Evolutionary conservation across 2,797 vertebrate genomes (phyloP).

Genomic region (Morus bassanus): DNA sequence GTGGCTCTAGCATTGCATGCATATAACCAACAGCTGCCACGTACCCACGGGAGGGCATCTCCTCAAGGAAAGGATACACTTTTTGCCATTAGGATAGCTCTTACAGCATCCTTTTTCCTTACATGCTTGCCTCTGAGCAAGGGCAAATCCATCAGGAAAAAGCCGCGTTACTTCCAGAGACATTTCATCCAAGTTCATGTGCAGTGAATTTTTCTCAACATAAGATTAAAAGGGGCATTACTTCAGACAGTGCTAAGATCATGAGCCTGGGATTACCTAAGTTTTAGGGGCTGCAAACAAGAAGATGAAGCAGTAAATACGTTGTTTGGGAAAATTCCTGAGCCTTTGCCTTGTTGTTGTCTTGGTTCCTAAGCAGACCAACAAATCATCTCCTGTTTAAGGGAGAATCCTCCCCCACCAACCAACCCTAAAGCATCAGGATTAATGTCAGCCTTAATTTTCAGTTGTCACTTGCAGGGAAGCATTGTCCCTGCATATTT

Average conservation of each 20-base stretch:
- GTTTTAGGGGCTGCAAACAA: not conserved
- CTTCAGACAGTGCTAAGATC: not conserved
- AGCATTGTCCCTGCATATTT: slow-evolving; percentile 1
- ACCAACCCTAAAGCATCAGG: not conserved
- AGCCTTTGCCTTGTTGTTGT: not conserved
- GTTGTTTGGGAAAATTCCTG: not conserved
- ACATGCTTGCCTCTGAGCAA: not conserved
- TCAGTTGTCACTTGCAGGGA: not conserved
- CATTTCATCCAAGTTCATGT: not conserved
- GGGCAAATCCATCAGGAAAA: not conserved
- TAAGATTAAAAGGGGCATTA: not conserved
- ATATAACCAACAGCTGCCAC: not conserved
- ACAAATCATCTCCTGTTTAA: not conserved
- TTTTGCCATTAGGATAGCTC: not conserved
- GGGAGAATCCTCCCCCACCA: not conserved
- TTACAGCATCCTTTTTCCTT: not conserved
- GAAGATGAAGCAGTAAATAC: not conserved
- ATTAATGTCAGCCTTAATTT: slow-evolving; percentile 39
- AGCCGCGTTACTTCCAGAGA: not conserved
- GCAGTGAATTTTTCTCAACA: not conserved
- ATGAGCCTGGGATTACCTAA: not conserved
- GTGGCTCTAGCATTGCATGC: fast-evolving
- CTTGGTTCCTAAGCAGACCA: not conserved
- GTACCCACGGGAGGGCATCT: not conserved
- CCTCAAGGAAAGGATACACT: not conserved